Evolutionary conservation across 2,888 invertebrate genomes (phyloP), one percentile per base, ranked within the genome.

Genomic region (Orthosia gracilis): DNA sequence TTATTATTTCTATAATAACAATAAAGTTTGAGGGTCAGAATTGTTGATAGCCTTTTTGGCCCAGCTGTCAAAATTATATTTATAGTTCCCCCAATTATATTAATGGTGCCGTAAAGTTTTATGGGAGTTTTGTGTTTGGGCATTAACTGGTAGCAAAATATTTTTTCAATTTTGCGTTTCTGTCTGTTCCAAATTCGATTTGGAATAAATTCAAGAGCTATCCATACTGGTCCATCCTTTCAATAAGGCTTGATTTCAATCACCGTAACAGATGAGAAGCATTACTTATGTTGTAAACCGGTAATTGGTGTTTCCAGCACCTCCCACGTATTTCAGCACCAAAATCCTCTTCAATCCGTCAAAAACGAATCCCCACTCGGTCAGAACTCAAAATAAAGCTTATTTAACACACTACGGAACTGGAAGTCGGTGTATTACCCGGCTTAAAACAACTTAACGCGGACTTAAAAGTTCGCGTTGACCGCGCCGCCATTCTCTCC

Each of bases 371-470:
- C 45, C n/a, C 17, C 13, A 21, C 21, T 49, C 13, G 40, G 12
- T n/a, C 7, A 31, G 18, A 47, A 55, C 45, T 23, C 23, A 26
- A 71, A 84, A 83, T 64, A 72, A 76, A 70, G 54, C 59, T 31
- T 18, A 72, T 69, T 63, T 40, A 79, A 62, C 52, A 68, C 78
- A 69, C 52, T 73, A 58, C 11, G 12, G 50, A 76, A 80, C 76
- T 64, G 49, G 45, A 78, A 85, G 68, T 77, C 71, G 40, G 55
- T 21, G 85, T 68, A 82, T 79, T 79, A 82, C 71, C 64, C 77
- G 45, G 87, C 85, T 86, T 86, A 80, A 70, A 84, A 69, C 78
- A 71, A 85, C 85, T 85, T 79, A 85, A 80, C 76, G 71, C n/a
- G 47, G 87, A 80, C 84, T 86, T 86, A 86, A 76, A 80, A 82